Evolutionary conservation across 2,888 invertebrate genomes (phyloP).

Genomic region (Endotricha flammealis): DNA sequence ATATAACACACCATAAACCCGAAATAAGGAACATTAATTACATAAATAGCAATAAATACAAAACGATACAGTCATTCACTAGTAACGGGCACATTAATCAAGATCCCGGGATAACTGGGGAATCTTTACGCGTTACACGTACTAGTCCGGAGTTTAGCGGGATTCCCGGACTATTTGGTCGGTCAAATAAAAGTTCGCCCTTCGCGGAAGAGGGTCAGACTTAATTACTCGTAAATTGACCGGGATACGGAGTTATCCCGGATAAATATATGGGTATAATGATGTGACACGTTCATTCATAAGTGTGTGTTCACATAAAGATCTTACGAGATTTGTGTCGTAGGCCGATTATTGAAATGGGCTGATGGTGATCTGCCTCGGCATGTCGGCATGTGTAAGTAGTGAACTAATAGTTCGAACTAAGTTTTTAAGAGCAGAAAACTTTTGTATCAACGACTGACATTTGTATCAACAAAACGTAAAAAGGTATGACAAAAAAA

Average conservation of each 20-base stretch:
- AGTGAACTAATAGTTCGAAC: no score
- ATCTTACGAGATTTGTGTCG: no score
- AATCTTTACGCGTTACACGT: slow-evolving; percentile 52
- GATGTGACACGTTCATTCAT: slow-evolving; percentile 49
- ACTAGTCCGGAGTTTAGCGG: slow-evolving; percentile 55
- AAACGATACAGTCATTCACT: slow-evolving; percentile 24
- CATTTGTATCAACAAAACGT: no score
- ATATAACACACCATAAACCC: slow-evolving; percentile 7
- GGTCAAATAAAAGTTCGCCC: slow-evolving; percentile 72
- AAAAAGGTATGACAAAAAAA: neutral
- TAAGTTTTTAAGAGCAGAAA: no score
- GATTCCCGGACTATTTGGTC: slow-evolving; percentile 55
- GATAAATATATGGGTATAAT: slow-evolving; percentile 57
- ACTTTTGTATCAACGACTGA: no score
- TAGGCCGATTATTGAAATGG: no score
- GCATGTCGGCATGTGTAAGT: no score
- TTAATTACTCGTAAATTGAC: slow-evolving; percentile 78
- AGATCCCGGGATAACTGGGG: slow-evolving; percentile 36
- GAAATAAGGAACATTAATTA: slow-evolving; percentile 8
- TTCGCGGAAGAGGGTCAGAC: slow-evolving; percentile 70
- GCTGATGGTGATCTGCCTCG: no score
- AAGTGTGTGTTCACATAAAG: no score
- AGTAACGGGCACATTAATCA: slow-evolving; percentile 47
- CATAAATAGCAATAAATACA: slow-evolving; percentile 18
- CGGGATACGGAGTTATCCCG: slow-evolving; percentile 63